A percentile compares a stretch with the other conserved stretches of the same genome.
phyloP scores from a whole-genome alignment of 2,797 vertebrate genomes.

The Sebastes variabilis region DNA sequence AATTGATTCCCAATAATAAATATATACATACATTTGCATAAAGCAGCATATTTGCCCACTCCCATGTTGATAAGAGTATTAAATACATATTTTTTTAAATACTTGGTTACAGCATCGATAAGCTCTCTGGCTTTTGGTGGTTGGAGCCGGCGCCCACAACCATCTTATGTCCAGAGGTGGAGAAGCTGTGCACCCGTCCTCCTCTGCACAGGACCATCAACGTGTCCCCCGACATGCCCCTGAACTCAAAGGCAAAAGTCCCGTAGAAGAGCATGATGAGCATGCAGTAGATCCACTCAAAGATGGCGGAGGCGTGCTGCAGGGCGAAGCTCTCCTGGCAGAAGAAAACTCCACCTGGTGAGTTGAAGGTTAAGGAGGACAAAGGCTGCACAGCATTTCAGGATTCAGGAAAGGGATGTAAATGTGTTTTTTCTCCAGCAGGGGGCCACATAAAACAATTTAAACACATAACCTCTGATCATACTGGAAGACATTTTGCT shows the following conservation, averaged over 20 bases:
- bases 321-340: constrained; percentile 84
- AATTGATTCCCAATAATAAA: too few species aligned
- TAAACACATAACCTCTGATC: not conserved
- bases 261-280: constrained; percentile 87
- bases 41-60: too few species aligned
- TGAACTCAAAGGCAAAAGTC: constrained; percentile 86
- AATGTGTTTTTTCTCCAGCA: constrained; percentile 28
- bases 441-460: constrained; percentile 13
- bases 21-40: too few species aligned
- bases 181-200: constrained; percentile 44
- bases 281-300: constrained; percentile 86
- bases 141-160: constrained; percentile 44
- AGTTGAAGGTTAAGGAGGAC: constrained; percentile 73
- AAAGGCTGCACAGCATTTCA: not conserved
- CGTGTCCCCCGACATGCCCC: constrained; percentile 80
- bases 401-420: not conserved
- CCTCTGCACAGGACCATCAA: constrained; percentile 82
- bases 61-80: too few species aligned
- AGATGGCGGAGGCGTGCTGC: constrained; percentile 86
- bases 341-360: constrained; percentile 84
- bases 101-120: constrained; percentile 60
- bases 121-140: constrained; percentile 59
- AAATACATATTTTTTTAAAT: too few species aligned
- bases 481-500: too few species aligned
- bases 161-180: constrained; percentile 51